Evolutionary conservation across 1,140 invertebrate species (phyloP).

Genomic region (Macrocentrus cingulum): DNA sequence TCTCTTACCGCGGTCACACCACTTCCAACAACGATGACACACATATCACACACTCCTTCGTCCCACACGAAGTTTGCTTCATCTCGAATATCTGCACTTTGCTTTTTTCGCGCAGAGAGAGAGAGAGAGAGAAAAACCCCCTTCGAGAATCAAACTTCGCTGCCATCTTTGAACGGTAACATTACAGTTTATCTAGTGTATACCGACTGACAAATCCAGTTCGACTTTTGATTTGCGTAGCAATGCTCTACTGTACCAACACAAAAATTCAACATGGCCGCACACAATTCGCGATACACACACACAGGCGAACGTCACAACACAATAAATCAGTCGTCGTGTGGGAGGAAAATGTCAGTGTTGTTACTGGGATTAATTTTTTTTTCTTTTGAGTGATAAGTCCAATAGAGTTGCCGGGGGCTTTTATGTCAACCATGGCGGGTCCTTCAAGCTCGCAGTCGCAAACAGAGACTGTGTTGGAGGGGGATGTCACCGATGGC

Average conservation of each 20-base stretch:
- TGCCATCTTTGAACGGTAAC: background rate
- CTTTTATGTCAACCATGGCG: slow-evolving; percentile 33
- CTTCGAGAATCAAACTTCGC: too few relatives aligned
- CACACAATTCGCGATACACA: background rate
- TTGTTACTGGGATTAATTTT: slow-evolving; percentile 8
- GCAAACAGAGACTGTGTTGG: slow-evolving; percentile 44
- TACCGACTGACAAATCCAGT: background rate
- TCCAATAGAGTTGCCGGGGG: slow-evolving; percentile 30
- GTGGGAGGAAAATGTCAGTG: background rate
- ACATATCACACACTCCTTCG: slow-evolving; percentile 10
- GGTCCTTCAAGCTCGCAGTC: slow-evolving; percentile 39
- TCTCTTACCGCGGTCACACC: background rate
- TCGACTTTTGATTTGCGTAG: background rate
- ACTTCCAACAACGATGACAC: background rate
- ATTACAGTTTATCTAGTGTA: too few relatives aligned
- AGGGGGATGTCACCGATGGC: slow-evolving; percentile 37
- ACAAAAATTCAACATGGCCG: slow-evolving; percentile 8
- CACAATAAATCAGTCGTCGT: background rate
- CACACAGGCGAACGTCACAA: background rate
- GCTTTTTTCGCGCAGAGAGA: slow-evolving; percentile 2
- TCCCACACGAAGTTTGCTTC: background rate
- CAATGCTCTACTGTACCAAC: too few relatives aligned
- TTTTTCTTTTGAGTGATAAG: background rate
- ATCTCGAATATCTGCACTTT: slow-evolving; percentile 5
- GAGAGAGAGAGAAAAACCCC: slow-evolving; percentile 5